Evolutionary conservation across 2,797 vertebrate genomes (phyloP).

Genomic region (Pipistrellus nathusii): DNA sequence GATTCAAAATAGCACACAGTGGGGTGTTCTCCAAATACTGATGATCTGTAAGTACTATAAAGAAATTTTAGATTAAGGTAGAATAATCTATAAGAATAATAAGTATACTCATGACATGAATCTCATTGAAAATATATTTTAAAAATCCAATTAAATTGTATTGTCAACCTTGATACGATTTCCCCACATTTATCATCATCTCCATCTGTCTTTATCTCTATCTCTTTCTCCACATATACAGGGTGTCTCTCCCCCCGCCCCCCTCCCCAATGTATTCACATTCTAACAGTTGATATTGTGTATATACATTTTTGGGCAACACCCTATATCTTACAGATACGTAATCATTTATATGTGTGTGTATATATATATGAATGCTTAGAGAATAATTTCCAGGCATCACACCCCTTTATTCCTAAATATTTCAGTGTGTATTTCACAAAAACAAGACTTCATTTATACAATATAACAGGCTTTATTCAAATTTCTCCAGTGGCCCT

Average conservation of each 20-base stretch:
- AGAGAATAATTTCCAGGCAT: conserved; percentile 29
- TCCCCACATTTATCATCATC: neutral
- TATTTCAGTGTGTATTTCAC: neutral
- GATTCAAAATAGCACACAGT: conserved; percentile 89
- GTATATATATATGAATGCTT: neutral
- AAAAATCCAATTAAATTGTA: neutral
- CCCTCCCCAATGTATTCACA: too few species aligned
- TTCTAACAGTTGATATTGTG: too few species aligned
- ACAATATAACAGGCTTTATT: neutral
- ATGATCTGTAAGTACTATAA: conserved; percentile 89
- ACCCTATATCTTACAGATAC: neutral
- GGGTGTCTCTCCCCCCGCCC: too few species aligned
- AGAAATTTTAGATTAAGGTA: conserved; percentile 64
- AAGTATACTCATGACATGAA: neutral
- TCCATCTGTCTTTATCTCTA: neutral
- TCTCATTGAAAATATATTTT: neutral
- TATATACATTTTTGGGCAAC: too few species aligned
- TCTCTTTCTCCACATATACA: neutral
- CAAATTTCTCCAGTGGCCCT: neutral
- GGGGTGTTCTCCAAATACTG: conserved; percentile 87
- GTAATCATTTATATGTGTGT: neutral
- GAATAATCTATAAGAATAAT: neutral
- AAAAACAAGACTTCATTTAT: conserved; percentile 2
- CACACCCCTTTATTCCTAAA: neutral
- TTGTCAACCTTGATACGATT: neutral